Conservation (phyloP, 2,797 vertebrate genomes). For the Coreius guichenoti region DNA sequence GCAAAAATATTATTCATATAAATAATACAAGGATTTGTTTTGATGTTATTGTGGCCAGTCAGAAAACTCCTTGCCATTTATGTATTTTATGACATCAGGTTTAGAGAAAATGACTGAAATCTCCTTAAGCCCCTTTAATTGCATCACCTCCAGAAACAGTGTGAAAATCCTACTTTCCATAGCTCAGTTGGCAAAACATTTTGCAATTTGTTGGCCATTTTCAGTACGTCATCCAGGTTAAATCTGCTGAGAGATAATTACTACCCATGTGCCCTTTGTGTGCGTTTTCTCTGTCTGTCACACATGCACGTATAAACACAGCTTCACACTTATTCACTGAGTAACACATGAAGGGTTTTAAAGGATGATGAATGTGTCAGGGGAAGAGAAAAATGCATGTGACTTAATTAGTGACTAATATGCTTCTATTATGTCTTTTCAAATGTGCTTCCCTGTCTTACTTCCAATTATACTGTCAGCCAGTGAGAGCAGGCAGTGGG, state of each 20-base stretch:
- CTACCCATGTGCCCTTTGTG: background rate
- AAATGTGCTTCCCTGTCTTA: slow-evolving; percentile 44
- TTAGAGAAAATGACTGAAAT: background rate
- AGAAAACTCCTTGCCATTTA: background rate
- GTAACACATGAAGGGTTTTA: slow-evolving; percentile 45
- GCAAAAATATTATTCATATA: background rate
- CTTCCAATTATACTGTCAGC: slow-evolving; percentile 57
- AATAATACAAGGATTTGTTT: background rate
- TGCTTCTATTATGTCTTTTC: slow-evolving; percentile 58
- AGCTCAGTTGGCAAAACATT: slow-evolving; percentile 17
- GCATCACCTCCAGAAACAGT: background rate
- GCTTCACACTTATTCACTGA: slow-evolving; percentile 28
- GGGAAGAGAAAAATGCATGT: slow-evolving; percentile 57
- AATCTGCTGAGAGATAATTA: slow-evolving; percentile 7
- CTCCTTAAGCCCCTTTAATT: background rate
- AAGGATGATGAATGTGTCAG: slow-evolving; percentile 55
- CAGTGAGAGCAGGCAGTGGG: slow-evolving; percentile 21
- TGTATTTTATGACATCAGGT: background rate
- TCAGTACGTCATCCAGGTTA: background rate
- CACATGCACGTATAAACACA: slow-evolving; percentile 24
- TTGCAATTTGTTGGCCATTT: slow-evolving; percentile 25
- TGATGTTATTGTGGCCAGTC: too few relatives aligned
- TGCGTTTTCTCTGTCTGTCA: background rate
- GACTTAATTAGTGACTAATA: slow-evolving; percentile 64
- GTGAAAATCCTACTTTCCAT: background rate